These are phyloP conservation scores for Sitta carolinensis DNA, from an alignment of 2,797 vertebrate species.

Conservation along the genomic window DNA sequence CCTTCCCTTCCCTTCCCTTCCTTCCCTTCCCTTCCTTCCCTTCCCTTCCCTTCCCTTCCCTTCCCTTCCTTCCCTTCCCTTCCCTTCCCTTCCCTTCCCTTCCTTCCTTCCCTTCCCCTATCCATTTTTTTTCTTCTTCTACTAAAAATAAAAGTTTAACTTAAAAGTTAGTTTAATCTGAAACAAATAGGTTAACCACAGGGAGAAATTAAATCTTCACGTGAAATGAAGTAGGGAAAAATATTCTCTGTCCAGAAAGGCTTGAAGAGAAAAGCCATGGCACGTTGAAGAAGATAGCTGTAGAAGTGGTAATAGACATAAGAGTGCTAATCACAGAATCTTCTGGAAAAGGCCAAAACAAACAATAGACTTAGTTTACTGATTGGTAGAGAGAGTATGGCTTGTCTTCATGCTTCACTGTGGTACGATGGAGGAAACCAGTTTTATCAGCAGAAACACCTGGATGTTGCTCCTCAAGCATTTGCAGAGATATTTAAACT, in stretches of 20 bases:
- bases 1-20: too few relatives aligned
- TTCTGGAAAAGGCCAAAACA: not conserved
- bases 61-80: too few relatives aligned
- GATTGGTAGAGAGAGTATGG: not conserved
- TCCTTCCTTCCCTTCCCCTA: too few relatives aligned
- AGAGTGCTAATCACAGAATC: not conserved
- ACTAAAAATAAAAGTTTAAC: not conserved
- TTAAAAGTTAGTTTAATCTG: not conserved
- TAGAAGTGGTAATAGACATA: not conserved
- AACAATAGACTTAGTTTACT: not conserved
- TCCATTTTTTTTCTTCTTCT: too few relatives aligned
- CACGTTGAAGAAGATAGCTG: not conserved
- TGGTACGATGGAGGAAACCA: not conserved
- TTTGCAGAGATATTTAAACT: not conserved
- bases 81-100: too few relatives aligned
- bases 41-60: not conserved
- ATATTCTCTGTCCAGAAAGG: not conserved
- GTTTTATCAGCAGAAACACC: not conserved
- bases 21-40: not conserved
- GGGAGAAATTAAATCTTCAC: not conserved
- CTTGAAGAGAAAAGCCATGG: not conserved
- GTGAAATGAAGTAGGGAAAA: not conserved
- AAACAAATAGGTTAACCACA: not conserved
- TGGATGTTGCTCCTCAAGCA: not conserved
- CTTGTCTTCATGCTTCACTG: not conserved